phyloP scores from a whole-genome alignment of 2,888 invertebrate genomes.

The Melinaea marsaeus region DNA sequence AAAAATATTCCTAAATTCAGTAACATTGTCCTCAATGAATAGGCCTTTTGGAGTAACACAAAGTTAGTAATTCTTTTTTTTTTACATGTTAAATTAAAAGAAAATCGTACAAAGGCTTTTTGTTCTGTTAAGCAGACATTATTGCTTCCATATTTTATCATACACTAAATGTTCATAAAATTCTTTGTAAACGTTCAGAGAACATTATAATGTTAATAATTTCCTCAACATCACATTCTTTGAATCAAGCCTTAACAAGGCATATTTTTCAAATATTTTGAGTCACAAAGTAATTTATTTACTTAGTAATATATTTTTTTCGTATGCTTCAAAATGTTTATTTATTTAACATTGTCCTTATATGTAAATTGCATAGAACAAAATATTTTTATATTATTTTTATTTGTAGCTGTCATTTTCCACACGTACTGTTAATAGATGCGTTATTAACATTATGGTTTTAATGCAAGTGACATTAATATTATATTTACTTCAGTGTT shows the following conservation, averaged over 20 bases:
- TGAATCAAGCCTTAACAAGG: conserved; percentile 8
- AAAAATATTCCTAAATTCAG: neutral
- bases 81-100: neutral
- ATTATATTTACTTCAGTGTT: no score
- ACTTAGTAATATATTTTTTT: neutral
- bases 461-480: no score
- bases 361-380: no score
- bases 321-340: no score
- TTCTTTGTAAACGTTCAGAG: conserved; percentile 1
- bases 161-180: neutral
- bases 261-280: conserved; percentile 2
- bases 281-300: neutral
- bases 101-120: conserved; percentile 1
- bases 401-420: no score
- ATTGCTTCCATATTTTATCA: conserved; percentile 4
- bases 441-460: no score
- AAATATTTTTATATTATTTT: no score
- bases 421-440: no score
- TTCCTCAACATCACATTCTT: conserved; percentile 8
- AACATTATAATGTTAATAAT: conserved; percentile 7
- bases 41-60: neutral
- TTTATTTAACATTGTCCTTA: no score
- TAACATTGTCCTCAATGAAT: neutral
- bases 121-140: conserved; percentile 1
- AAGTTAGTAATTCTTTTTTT: neutral